A percentile compares a stretch with the other conserved stretches of the same genome.
phyloP scores from a whole-genome alignment of 2,797 vertebrate species.

The Gobionotothen gibberifrons region DNA sequence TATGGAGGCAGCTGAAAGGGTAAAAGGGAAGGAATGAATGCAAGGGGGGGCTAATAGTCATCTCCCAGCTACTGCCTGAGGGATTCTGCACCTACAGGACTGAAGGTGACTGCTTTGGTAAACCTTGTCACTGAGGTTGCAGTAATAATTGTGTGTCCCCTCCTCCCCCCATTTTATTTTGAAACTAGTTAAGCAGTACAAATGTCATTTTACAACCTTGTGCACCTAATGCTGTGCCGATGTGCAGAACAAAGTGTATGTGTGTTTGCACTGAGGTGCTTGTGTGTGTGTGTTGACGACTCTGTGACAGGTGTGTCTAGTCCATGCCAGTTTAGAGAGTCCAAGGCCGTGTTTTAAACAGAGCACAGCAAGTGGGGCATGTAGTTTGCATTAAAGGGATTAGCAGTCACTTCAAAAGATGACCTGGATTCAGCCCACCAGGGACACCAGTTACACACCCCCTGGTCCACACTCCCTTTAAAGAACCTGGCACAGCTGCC shows the following conservation, averaged over 20 bases:
- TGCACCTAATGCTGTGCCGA: neutral
- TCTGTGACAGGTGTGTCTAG: slow-evolving; percentile 84
- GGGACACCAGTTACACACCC: slow-evolving; percentile 88
- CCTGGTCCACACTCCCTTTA: slow-evolving; percentile 85
- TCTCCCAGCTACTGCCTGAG: slow-evolving; percentile 54
- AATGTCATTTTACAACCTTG: slow-evolving; percentile 16
- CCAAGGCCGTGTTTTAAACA: slow-evolving; percentile 84
- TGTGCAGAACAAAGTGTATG: slow-evolving; percentile 10
- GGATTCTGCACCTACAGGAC: slow-evolving; percentile 59
- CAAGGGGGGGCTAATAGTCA: slow-evolving; percentile 68
- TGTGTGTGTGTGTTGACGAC: slow-evolving; percentile 58
- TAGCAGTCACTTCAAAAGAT: slow-evolving; percentile 91
- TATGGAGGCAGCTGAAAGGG: slow-evolving; percentile 77
- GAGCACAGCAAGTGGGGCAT: slow-evolving; percentile 87
- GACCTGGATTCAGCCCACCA: slow-evolving; percentile 88
- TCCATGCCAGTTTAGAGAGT: slow-evolving; percentile 82
- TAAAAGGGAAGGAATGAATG: slow-evolving; percentile 71
- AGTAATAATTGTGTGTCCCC: slow-evolving; percentile 34
- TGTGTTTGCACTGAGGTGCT: slow-evolving; percentile 25
- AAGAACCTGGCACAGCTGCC: slow-evolving; percentile 86
- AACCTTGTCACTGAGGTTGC: slow-evolving; percentile 51
- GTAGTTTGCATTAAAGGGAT: slow-evolving; percentile 90
- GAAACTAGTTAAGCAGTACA: slow-evolving; percentile 16
- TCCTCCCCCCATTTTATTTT: slow-evolving; percentile 3
- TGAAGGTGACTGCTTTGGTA: slow-evolving; percentile 75